Conservation (phyloP, 1,140 invertebrate species). For the Eurosta solidaginis region DNA sequence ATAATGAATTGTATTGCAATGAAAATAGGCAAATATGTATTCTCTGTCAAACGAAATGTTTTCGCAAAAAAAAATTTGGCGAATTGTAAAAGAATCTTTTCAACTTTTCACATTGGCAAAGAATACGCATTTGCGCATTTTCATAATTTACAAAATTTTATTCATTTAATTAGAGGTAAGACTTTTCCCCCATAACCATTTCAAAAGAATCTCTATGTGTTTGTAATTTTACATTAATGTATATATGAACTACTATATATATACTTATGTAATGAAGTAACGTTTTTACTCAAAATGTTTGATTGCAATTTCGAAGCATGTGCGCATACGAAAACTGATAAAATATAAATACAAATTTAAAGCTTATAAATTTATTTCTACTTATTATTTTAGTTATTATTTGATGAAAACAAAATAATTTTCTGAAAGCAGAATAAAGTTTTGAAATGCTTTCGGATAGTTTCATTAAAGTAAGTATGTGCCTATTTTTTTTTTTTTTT, state of each 20-base stretch:
- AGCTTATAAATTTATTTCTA: not conserved
- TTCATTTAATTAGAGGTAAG: conserved; percentile 24
- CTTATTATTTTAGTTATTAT: too few species aligned
- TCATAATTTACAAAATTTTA: not conserved
- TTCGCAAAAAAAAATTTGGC: not conserved
- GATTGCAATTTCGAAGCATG: not conserved
- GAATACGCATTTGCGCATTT: conserved; percentile 29
- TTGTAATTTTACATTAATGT: not conserved
- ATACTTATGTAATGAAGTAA: too few species aligned
- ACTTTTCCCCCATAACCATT: not conserved
- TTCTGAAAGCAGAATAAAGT: too few species aligned
- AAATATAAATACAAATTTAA: not conserved
- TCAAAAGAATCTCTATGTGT: not conserved
- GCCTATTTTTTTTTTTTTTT: too few species aligned
- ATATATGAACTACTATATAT: not conserved
- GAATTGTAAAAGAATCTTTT: not conserved
- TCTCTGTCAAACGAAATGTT: conserved; percentile 22
- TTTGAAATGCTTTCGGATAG: too few species aligned
- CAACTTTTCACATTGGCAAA: not conserved
- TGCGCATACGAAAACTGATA: not conserved
- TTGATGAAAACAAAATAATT: too few species aligned
- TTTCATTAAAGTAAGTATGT: too few species aligned
- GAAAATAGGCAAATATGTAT: conserved; percentile 19
- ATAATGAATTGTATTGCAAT: not conserved
- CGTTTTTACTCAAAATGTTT: not conserved